These are phyloP conservation scores for Solenopsis invicta DNA, from an alignment of 1,140 invertebrate genomes.

Conservation along the genomic window DNA sequence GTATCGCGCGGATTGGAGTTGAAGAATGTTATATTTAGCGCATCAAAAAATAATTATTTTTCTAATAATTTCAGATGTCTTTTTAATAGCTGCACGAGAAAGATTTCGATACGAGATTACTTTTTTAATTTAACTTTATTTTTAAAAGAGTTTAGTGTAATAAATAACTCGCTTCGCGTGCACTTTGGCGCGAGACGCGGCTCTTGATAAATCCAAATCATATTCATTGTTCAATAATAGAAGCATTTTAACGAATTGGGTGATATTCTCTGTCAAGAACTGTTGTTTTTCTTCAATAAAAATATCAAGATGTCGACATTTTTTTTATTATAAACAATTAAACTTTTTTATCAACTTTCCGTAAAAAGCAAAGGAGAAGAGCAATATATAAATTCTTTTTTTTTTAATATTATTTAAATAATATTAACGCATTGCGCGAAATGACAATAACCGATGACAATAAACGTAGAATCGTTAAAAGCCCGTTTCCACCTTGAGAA, in stretches of 20 bases:
- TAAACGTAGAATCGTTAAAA: constrained; percentile 11
- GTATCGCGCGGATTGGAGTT: background rate
- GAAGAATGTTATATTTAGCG: constrained; percentile 21
- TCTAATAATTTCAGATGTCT: constrained; percentile 15
- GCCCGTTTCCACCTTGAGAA: constrained; percentile 30
- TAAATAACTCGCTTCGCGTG: too few species aligned
- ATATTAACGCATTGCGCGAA: background rate
- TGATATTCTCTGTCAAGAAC: background rate
- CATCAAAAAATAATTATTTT: background rate
- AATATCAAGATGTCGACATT: too few species aligned
- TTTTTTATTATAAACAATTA: background rate
- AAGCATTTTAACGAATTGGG: background rate
- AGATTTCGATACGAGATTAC: background rate
- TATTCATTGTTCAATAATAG: background rate
- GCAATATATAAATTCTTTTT: background rate
- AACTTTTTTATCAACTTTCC: background rate
- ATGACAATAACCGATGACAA: background rate
- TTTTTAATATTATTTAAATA: background rate
- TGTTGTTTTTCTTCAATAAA: background rate
- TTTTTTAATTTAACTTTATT: background rate
- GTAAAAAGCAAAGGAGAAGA: background rate
- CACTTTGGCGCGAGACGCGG: too few species aligned
- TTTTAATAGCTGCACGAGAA: background rate
- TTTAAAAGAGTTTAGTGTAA: background rate
- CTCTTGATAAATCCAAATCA: background rate